phyloP scores from a whole-genome alignment of 2,113 vertebrate genomes.

The Promerops cafer region DNA sequence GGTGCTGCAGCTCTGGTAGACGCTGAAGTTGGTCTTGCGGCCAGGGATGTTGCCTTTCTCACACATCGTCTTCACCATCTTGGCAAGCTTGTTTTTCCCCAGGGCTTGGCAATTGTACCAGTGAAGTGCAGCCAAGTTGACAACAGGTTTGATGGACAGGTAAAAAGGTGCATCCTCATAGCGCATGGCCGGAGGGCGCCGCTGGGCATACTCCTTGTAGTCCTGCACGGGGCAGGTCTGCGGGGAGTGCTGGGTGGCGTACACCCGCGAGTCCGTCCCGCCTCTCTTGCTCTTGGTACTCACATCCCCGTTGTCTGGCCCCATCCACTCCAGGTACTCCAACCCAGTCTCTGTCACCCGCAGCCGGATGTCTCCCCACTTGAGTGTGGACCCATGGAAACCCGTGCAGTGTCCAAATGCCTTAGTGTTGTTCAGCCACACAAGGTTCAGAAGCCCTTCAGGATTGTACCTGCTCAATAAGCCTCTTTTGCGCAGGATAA shows the following conservation, averaged over 20 bases:
- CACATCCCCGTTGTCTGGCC: constrained; percentile 72
- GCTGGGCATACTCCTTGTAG: constrained; percentile 84
- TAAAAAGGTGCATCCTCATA: constrained; percentile 82
- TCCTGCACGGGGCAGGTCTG: constrained; percentile 84
- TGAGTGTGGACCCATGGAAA: constrained; percentile 82
- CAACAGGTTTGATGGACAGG: constrained; percentile 81
- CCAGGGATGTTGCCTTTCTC: constrained; percentile 86
- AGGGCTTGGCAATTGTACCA: constrained; percentile 87
- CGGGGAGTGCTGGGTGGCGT: constrained; percentile 78
- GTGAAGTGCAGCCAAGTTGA: constrained; percentile 80
- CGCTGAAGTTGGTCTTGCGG: constrained; percentile 83
- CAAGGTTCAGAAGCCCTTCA: constrained; percentile 80
- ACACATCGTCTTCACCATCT: constrained; percentile 88
- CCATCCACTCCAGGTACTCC: constrained; percentile 85
- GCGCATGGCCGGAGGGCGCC: constrained; percentile 82
- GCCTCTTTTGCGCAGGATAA: constrained; percentile 81
- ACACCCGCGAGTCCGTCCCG: constrained; percentile 77
- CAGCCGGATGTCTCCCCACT: constrained; percentile 82
- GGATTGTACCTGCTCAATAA: constrained; percentile 81
- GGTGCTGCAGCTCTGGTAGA: constrained; percentile 85
- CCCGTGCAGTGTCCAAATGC: constrained; percentile 83
- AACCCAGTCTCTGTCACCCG: constrained; percentile 76
- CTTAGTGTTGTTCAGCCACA: constrained; percentile 86
- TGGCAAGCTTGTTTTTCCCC: constrained; percentile 85
- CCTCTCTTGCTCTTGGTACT: constrained; percentile 76